Percentiles rank a stretch among this genome's conserved stretches.
phyloP scores from a whole-genome alignment of 2,888 invertebrate species.

The Leucania comma region DNA sequence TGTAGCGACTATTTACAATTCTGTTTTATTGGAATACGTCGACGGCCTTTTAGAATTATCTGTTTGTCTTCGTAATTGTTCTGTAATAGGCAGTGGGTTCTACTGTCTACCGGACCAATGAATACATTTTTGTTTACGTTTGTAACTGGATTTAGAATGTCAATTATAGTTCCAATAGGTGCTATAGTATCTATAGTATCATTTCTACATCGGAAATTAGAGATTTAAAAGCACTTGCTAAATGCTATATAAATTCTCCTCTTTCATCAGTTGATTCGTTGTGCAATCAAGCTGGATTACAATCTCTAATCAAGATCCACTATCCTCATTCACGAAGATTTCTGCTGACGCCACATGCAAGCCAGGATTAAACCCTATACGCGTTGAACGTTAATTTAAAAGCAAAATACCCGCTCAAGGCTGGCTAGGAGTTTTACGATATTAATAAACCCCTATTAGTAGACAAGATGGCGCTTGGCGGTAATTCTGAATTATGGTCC shows the following conservation, averaged over 20 bases:
- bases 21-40: constrained; percentile 60
- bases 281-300: constrained; percentile 45
- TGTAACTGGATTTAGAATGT: constrained; percentile 29
- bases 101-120: constrained; percentile 10
- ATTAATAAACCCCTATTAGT: constrained; percentile 79
- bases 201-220: background rate
- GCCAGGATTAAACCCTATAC: constrained; percentile 48
- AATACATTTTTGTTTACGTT: constrained; percentile 33
- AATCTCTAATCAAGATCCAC: constrained; percentile 49
- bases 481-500: constrained; percentile 71
- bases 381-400: constrained; percentile 72
- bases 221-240: constrained; percentile 3
- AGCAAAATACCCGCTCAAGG: constrained; percentile 69
- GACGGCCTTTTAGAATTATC: constrained; percentile 54
- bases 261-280: constrained; percentile 34
- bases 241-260: constrained; percentile 18
- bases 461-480: constrained; percentile 70
- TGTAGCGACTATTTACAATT: constrained; percentile 58
- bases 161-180: too few relatives aligned
- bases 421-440: constrained; percentile 75
- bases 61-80: constrained; percentile 62
- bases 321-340: constrained; percentile 41
- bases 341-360: constrained; percentile 44
- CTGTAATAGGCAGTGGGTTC: constrained; percentile 39
- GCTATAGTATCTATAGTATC: too few relatives aligned